Base-by-base conservation (phyloP, 1,140 invertebrate genomes). In the Penaeus indicus region DNA sequence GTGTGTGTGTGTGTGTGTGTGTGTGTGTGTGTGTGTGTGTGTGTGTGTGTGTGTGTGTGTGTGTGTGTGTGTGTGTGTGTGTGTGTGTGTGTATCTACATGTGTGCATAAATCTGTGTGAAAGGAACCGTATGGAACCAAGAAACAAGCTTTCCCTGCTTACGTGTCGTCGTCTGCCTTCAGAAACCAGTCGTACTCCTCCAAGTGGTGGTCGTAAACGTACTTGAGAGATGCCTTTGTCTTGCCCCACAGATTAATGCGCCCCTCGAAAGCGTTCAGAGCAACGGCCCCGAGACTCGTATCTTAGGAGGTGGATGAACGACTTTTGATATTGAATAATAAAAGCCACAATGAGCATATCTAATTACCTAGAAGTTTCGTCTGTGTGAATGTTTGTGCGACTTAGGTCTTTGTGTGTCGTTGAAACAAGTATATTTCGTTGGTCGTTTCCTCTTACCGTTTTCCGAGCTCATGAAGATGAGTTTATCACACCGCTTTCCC, bases 101-200 rank as follows among this genome's bases (percentile, higher is more conserved):
- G 47, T 47, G 47, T 47, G 47, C 11, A 13, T 47, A 13, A 10
- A 13, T 47, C 7, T 47, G 47, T 4, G 47, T 47, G 32, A 32
- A 32, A 32, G 32, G 54, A 54, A 54, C 5, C 54, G 10, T 54
- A 1, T 0, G 16, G 1, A 11, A 54, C 10, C 54, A 54, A 54
- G 54, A 54, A 5, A 54, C 10, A 13, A 1, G 0, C 10, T 13
- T 5, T 54, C 16, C 10, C 13, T 22, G 95, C 95, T 94, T 93
- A 98, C 93, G 97, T 98, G 92, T 99, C 97, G 93, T 98, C 97
- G 92, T 99, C 97, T 42, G 97, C 97, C 93, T 98, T 99, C 88
- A 98, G 93, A 92, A 98, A 98, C 97, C 97, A 98, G 92, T 98
- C 97, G 19, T 95, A 96, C 90, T 97, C 94, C 90, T 97, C 94